Evolutionary conservation across 1,140 invertebrate genomes (phyloP), one percentile per base, ranked within the genome.

Genomic region (Wiebesia pumilae): DNA sequence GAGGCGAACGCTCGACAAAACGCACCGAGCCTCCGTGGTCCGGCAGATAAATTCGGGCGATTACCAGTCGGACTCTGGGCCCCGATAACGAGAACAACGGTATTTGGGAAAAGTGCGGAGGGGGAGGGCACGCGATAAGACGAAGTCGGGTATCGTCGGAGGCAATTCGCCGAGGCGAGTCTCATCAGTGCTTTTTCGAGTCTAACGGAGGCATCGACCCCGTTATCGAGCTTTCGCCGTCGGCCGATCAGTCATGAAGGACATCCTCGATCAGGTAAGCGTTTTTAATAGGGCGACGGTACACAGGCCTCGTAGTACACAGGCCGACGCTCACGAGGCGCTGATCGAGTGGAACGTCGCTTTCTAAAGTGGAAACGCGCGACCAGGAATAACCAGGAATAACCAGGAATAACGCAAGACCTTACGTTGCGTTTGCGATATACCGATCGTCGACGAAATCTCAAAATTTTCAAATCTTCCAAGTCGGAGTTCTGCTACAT

Each of bases 221-320:
- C 27, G 54, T 24, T 24, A n/a, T n/a, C 65, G 24, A 35, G 27
- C 82, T n/a, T 84, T 27, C 24, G 10, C 58, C 24, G 51, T 47
- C 14, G 0, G 27, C 33, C 35, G 69, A 67, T 73, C 43, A 35
- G 21, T 9, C 35, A 78, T 84, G 69, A 69, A 69, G 27, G 85
- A 85, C 83, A 62, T 85, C 38, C 30, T 47, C 30, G 54, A 54
- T 38, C 75, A 85, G 83, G 83, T 85, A 65, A 79, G 30, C 24
- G 54, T 3, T 7, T 40, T 54, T 54, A 43, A 75, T 40, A 3
- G 33, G 43, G 43, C 43, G 6, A 14, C 43, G 43, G 6, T 47
- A 14, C 6, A 7, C 43, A 14, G 14, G n/a, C n/a, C n/a, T 47
- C 43, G 43, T 6, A 47, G 43, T 47, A 7, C 14, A 47, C 43